Percentiles rank a stretch among this genome's conserved stretches.
Evolutionary conservation across 1,140 invertebrate species (phyloP).

Genomic region (Araneus ventricosus): DNA sequence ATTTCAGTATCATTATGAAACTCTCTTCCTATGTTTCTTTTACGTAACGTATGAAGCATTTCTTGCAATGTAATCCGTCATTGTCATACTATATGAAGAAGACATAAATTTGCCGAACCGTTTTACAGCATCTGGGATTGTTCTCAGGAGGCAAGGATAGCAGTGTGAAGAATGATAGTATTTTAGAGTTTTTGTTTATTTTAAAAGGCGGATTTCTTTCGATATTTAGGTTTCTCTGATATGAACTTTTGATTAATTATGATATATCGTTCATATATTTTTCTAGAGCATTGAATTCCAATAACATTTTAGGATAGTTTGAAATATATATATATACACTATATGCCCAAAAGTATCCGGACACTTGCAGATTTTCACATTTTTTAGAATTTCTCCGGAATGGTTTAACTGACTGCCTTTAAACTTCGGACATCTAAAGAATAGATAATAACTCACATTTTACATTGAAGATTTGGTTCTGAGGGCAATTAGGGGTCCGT

Average conservation of each 20-base stretch:
- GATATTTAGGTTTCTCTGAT: not conserved
- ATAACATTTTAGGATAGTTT: no score
- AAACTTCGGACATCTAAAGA: no score
- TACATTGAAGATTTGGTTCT: no score
- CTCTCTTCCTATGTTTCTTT: not conserved
- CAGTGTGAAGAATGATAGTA: not conserved
- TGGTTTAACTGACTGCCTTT: no score
- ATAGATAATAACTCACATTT: no score
- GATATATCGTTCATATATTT: not conserved
- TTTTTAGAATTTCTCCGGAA: no score
- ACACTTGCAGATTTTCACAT: no score
- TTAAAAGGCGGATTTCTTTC: not conserved
- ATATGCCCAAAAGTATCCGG: no score
- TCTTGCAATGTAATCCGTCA: slow-evolving; percentile 23
- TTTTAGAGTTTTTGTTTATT: not conserved
- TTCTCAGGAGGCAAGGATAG: slow-evolving; percentile 14
- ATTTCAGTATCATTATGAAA: not conserved
- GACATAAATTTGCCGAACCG: slow-evolving; percentile 11
- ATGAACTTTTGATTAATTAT: slow-evolving; percentile 1
- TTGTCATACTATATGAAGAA: slow-evolving; percentile 3
- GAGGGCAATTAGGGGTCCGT: no score
- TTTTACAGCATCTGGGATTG: slow-evolving; percentile 22
- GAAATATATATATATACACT: no score
- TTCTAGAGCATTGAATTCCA: not conserved
- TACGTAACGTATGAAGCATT: no score